Conservation (phyloP, 2,888 invertebrate genomes). For the Trachelus stipa region DNA sequence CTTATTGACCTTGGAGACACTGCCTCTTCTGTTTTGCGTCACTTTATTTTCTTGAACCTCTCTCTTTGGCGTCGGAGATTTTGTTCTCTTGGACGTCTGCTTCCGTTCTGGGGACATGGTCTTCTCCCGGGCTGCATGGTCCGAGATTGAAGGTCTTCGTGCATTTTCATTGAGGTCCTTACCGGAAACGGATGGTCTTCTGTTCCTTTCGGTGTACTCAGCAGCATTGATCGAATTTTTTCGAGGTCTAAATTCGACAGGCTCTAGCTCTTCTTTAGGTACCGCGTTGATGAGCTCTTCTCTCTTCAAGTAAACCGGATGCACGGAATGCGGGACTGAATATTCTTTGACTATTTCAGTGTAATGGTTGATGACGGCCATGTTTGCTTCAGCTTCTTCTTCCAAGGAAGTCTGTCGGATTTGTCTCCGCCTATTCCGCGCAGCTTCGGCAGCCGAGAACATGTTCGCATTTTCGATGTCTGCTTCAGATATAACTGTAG, state of each 20-base stretch:
- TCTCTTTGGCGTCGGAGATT: slow-evolving; percentile 30
- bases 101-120: slow-evolving; percentile 6
- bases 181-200: slow-evolving; percentile 31
- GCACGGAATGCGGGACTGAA: slow-evolving; percentile 57
- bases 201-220: slow-evolving; percentile 35
- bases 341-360: slow-evolving; percentile 82
- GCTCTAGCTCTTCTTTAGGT: slow-evolving; percentile 66
- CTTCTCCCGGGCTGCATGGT: slow-evolving; percentile 54
- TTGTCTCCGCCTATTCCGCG: slow-evolving; percentile 57
- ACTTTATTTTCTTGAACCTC: slow-evolving; percentile 3
- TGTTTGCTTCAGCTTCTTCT: slow-evolving; percentile 53
- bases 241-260: neutral
- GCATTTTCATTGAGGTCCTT: slow-evolving; percentile 56
- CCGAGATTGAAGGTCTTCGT: slow-evolving; percentile 59
- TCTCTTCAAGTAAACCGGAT: slow-evolving; percentile 70
- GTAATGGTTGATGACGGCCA: slow-evolving; percentile 79
- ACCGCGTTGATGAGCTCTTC: slow-evolving; percentile 74
- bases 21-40: neutral
- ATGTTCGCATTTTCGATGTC: slow-evolving; percentile 61
- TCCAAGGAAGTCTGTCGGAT: slow-evolving; percentile 47
- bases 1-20: slow-evolving; percentile 1
- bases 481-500: slow-evolving; percentile 47
- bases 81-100: slow-evolving; percentile 24
- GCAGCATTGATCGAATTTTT: neutral
- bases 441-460: slow-evolving; percentile 61